Base-by-base conservation (phyloP, 2,797 vertebrate species). In the Aphelocoma californica region DNA sequence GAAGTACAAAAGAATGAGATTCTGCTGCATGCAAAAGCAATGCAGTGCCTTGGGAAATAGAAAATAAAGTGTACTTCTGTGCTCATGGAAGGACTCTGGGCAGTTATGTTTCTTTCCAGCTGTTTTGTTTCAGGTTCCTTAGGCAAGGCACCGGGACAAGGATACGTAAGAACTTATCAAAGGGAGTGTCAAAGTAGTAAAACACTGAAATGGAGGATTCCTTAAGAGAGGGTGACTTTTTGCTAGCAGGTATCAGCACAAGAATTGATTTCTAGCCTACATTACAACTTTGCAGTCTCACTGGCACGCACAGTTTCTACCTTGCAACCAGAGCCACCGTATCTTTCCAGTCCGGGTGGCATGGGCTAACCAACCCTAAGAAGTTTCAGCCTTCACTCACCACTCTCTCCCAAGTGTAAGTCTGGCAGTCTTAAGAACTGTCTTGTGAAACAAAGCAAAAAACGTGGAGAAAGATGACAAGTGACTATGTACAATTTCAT, bases 291-390 rank as follows among this genome's bases (percentile, higher is more conserved):
- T 64, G 25, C 1, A 3, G 19, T 40, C 45, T 57, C 53, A 34
- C 12, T 44, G 29, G 8, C 28, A 26, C 6, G 8, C 40, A 16
- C 3, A 48, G 6, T 69, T 74, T 47, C 60, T 53, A 10, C 32
- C 9, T n/a, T 18, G 32, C n/a, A 53, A 3, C 7, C 14, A 40
- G 50, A 73, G 11, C n/a, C 28, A 18, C 32, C 0, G 0, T 29
- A 34, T 29, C 31, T 60, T 69, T 47, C n/a, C 8, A 6, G 31
- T 31, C 5, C 10, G 15, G 19, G 28, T 14, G 31, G 7, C 29
- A 4, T 0, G 15, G 64, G n/a, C 20, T 23, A 54, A 51, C 7
- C 20, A n/a, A 9, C 24, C 34, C 10, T 20, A 12, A 18, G 25
- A 54, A 25, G 14, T 19, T 40, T 24, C 38, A n/a, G 31, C 12